A percentile compares a stretch with the other conserved stretches of the same genome.
Evolutionary conservation across 2,888 invertebrate genomes (phyloP).

Genomic region (Gastrophysa polygoni): DNA sequence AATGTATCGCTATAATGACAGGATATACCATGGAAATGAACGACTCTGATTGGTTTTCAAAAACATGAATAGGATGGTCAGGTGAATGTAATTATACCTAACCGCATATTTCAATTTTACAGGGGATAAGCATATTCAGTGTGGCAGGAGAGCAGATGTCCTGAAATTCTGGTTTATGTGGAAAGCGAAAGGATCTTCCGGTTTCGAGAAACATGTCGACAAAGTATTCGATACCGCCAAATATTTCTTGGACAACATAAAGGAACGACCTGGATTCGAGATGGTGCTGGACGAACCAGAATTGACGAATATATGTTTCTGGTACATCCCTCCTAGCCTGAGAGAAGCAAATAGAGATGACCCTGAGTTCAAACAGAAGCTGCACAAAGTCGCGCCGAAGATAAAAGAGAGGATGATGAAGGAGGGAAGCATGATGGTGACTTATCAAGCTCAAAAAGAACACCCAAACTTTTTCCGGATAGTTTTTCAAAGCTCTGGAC

Average conservation of each 20-base stretch:
- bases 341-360: slow-evolving; percentile 59
- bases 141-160: slow-evolving; percentile 93
- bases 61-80: no score
- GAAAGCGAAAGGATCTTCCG: slow-evolving; percentile 89
- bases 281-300: slow-evolving; percentile 81
- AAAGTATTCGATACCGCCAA: slow-evolving; percentile 76
- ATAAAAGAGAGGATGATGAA: slow-evolving; percentile 96
- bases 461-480: slow-evolving; percentile 94
- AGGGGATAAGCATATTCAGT: slow-evolving; percentile 94
- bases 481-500: slow-evolving; percentile 88
- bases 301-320: slow-evolving; percentile 95
- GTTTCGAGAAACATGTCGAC: slow-evolving; percentile 79
- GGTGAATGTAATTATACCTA: no score
- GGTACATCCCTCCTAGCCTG: slow-evolving; percentile 87
- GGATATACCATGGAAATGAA: no score
- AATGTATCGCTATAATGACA: no score
- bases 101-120: background rate
- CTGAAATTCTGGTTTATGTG: slow-evolving; percentile 99
- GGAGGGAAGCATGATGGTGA: slow-evolving; percentile 93
- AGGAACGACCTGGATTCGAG: slow-evolving; percentile 72
- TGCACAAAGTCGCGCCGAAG: slow-evolving; percentile 86
- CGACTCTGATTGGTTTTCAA: no score
- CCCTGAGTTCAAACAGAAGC: slow-evolving; percentile 66
- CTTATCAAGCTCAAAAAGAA: slow-evolving; percentile 87
- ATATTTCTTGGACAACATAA: slow-evolving; percentile 72